A percentile compares a stretch with the other conserved stretches of the same genome.
phyloP scores from a whole-genome alignment of 2,797 vertebrate species.

The Alectoris magna region DNA sequence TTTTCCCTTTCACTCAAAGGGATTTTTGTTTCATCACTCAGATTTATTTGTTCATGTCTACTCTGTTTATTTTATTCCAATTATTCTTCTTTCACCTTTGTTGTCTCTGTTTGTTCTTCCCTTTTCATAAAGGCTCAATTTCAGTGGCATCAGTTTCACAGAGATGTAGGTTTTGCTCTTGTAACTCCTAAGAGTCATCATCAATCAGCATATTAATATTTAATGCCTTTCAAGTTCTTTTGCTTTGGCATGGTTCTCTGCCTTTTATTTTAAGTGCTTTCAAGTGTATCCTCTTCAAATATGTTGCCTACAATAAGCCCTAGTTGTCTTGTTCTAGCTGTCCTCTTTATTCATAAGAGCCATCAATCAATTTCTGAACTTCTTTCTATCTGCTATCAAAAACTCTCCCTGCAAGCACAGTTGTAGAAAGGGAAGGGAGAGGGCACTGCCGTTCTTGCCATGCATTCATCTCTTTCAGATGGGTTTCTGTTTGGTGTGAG shows the following conservation, averaged over 20 bases:
- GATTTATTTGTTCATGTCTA: not conserved
- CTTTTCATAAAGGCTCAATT: conserved; percentile 4
- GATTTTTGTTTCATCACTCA: not conserved
- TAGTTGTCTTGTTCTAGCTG: conserved; percentile 6
- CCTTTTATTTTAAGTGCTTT: conserved; percentile 57
- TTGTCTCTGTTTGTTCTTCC: not conserved
- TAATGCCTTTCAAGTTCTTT: conserved; percentile 29
- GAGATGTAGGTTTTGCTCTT: conserved; percentile 14
- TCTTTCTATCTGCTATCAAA: conserved; percentile 47
- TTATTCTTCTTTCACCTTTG: not conserved
- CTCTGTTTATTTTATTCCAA: not conserved
- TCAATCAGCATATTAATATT: conserved; percentile 36
- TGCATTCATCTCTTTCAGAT: conserved; percentile 44
- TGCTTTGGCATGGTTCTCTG: conserved; percentile 10
- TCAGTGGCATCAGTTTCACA: conserved; percentile 16
- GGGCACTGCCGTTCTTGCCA: conserved; percentile 15
- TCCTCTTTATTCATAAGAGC: conserved; percentile 40
- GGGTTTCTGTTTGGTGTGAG: conserved; percentile 62
- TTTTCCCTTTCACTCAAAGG: not conserved
- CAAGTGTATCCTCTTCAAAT: conserved; percentile 30
- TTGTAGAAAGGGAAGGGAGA: not conserved
- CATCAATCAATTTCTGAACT: conserved; percentile 59
- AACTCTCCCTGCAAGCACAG: conserved; percentile 2
- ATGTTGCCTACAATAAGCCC: conserved; percentile 13
- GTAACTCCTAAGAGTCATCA: conserved; percentile 24